These are phyloP conservation scores for Laterallus jamaicensis DNA, from an alignment of 2,113 vertebrate genomes.

Conservation along the genomic window DNA sequence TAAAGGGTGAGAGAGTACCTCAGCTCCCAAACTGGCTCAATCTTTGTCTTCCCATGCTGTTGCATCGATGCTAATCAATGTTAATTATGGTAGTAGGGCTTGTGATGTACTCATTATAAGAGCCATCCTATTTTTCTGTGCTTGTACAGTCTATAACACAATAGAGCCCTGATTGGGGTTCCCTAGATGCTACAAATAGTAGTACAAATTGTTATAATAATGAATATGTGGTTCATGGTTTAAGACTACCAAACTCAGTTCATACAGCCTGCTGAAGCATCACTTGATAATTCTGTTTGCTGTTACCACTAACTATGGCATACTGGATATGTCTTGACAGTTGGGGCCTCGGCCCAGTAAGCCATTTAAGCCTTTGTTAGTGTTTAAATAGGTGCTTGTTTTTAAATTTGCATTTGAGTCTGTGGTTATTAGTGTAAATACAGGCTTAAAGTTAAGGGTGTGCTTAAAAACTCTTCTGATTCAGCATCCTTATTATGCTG, in stretches of 20 bases:
- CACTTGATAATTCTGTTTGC: not conserved
- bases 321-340: not conserved
- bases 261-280: not conserved
- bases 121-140: constrained; percentile 48
- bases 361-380: not conserved
- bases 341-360: not conserved
- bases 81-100: constrained; percentile 61
- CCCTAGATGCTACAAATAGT: constrained; percentile 45
- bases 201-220: constrained; percentile 38
- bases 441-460: not conserved
- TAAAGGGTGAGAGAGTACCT: constrained; percentile 14
- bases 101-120: constrained; percentile 54
- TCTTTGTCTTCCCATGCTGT: constrained; percentile 61
- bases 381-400: not conserved
- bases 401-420: not conserved
- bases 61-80: constrained; percentile 57
- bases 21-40: not conserved
- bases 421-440: not conserved
- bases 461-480: not conserved
- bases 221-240: not conserved
- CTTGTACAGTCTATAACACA: constrained; percentile 42
- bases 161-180: constrained; percentile 48
- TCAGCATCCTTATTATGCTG: not conserved
- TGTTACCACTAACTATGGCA: not conserved
- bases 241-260: not conserved